Evolutionary conservation across 2,113 vertebrate species (phyloP).

Genomic region (Ptychochromis oligacanthus): DNA sequence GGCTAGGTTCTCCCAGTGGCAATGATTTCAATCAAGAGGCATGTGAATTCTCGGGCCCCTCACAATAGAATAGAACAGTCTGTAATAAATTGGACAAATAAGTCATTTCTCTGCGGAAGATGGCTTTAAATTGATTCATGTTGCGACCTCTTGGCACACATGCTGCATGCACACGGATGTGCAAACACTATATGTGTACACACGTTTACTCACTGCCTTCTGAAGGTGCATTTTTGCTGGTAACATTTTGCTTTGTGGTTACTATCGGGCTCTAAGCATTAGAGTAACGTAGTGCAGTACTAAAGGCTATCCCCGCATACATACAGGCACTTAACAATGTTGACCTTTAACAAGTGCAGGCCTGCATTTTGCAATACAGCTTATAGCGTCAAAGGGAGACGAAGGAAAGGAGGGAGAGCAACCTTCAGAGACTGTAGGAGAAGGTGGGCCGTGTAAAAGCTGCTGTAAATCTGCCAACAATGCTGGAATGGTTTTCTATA

Average conservation of each 20-base stretch:
- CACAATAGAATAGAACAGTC: conserved; percentile 61
- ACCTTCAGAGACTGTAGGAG: conserved; percentile 13
- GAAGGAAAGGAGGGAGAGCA: conserved; percentile 6
- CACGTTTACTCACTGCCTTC: neutral
- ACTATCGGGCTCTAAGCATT: conserved; percentile 1
- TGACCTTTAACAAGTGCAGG: conserved; percentile 64
- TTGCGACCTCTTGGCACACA: conserved; percentile 38
- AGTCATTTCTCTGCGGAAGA: conserved; percentile 72
- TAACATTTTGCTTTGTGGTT: conserved; percentile 30
- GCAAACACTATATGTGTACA: neutral
- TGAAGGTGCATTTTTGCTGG: conserved; percentile 1
- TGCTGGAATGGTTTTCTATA: conserved; percentile 3
- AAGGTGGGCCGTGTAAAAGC: conserved; percentile 14
- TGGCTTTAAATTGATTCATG: conserved; percentile 73
- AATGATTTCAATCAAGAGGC: conserved; percentile 74
- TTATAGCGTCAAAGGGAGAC: conserved; percentile 12
- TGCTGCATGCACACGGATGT: neutral
- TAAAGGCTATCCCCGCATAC: conserved; percentile 42
- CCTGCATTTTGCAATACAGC: conserved; percentile 38
- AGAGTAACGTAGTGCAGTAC: conserved; percentile 17
- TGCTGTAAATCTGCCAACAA: conserved; percentile 25
- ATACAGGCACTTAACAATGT: conserved; percentile 44
- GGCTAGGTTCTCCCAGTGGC: conserved; percentile 62
- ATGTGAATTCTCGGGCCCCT: conserved; percentile 60
- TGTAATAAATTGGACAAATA: conserved; percentile 78